Percentiles rank a stretch among this genome's conserved stretches.
Conservation (phyloP, 2,113 vertebrate species). For the Spermophilus dauricus region DNA sequence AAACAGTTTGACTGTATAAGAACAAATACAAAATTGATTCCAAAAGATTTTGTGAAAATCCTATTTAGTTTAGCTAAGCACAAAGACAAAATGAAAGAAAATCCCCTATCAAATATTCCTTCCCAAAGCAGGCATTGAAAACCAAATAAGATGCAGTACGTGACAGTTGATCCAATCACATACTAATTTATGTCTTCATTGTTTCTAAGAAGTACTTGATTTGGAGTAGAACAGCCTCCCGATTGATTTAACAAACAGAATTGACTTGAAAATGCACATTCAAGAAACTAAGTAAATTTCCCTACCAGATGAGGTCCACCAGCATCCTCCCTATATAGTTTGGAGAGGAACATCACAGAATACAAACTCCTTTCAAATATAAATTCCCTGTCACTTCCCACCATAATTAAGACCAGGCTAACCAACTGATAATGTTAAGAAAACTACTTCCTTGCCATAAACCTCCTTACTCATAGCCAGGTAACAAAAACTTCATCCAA, state of each 20-base stretch:
- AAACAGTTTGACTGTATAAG: conserved; percentile 29
- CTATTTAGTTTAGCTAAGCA: conserved; percentile 51
- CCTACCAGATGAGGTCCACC: neutral
- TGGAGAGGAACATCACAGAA: neutral
- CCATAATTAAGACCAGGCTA: conserved; percentile 3
- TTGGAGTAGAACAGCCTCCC: neutral
- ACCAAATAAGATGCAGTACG: neutral
- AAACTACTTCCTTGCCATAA: neutral
- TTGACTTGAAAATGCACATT: conserved; percentile 65
- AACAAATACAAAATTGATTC: conserved; percentile 64
- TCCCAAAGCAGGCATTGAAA: neutral
- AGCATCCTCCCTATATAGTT: neutral
- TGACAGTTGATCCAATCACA: conserved; percentile 54
- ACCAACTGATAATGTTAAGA: neutral
- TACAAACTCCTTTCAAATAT: conserved; percentile 1
- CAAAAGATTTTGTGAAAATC: neutral
- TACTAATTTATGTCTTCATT: conserved; percentile 67
- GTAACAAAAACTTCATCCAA: neutral
- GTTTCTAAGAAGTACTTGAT: conserved; percentile 55
- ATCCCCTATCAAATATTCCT: conserved; percentile 25
- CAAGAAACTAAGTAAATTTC: conserved; percentile 57
- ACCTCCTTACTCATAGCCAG: neutral
- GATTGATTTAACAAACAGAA: conserved; percentile 59
- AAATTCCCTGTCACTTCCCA: neutral
- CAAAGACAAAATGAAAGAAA: conserved; percentile 50